Conservation (phyloP, 2,113 vertebrate genomes). For the Macrotus californicus region DNA sequence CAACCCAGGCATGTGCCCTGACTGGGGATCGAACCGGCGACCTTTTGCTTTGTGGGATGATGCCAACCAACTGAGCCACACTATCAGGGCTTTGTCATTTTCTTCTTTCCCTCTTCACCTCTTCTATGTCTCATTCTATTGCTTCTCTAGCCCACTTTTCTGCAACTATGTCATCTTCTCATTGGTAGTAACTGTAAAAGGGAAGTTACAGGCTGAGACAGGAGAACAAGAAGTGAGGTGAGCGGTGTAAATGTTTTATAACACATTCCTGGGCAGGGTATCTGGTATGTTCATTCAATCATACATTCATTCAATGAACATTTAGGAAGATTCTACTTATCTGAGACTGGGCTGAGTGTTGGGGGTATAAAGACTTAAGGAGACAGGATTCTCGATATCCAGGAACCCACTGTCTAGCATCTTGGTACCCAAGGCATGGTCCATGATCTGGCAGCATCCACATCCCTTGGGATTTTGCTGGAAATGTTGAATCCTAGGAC, state of each 20-base stretch:
- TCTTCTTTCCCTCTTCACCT: background rate
- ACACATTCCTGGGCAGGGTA: background rate
- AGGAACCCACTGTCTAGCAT: background rate
- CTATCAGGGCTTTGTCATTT: background rate
- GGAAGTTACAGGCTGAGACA: background rate
- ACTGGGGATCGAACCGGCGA: no score
- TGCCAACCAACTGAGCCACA: no score
- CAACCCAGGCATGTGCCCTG: no score
- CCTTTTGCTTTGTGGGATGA: no score
- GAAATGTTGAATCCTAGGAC: background rate
- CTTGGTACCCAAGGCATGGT: background rate
- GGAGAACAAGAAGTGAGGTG: conserved; percentile 25
- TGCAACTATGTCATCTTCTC: background rate
- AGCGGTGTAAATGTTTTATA: conserved; percentile 25
- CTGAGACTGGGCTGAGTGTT: background rate
- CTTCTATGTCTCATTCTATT: background rate
- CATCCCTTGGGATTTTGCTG: background rate
- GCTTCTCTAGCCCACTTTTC: background rate
- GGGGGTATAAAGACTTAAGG: background rate
- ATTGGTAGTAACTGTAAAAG: background rate
- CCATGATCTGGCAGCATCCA: background rate
- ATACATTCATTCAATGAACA: background rate
- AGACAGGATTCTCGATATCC: background rate
- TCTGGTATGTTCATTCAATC: background rate
- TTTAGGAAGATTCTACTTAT: background rate